Evolutionary conservation across 1,140 invertebrate species (phyloP).

Genomic region (Batillaria attramentaria): DNA sequence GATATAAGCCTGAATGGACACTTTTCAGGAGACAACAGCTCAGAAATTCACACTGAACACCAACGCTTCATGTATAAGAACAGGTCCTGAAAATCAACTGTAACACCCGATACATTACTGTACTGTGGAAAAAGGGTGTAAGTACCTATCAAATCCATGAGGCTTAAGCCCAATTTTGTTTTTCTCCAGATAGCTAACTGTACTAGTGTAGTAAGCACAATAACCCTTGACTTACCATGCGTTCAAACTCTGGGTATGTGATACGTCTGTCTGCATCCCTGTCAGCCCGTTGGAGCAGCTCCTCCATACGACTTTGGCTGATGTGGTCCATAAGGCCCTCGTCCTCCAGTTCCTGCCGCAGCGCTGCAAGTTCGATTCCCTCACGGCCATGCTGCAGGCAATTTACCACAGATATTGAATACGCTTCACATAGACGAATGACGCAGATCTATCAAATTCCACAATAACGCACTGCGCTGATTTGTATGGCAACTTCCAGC

Average conservation of each 20-base stretch:
- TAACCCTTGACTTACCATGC: constrained; percentile 47
- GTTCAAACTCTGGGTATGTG: constrained; percentile 55
- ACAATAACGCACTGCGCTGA: too few relatives aligned
- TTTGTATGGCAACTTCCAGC: background rate
- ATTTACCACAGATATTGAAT: background rate
- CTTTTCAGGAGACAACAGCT: background rate
- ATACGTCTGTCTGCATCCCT: constrained; percentile 47
- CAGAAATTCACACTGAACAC: background rate
- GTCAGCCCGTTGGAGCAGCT: constrained; percentile 52
- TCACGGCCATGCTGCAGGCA: constrained; percentile 53
- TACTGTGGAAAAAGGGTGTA: background rate
- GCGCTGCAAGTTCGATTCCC: constrained; percentile 47
- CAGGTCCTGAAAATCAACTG: background rate
- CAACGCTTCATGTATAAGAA: background rate
- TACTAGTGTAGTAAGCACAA: background rate
- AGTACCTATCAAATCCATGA: background rate
- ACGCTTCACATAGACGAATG: background rate
- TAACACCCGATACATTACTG: background rate
- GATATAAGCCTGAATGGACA: background rate
- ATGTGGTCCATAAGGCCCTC: constrained; percentile 55
- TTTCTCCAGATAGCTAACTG: background rate
- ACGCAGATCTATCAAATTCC: background rate
- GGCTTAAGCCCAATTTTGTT: background rate
- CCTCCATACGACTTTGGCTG: constrained; percentile 42
- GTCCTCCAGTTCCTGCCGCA: constrained; percentile 52